These are phyloP conservation scores for Neoscelio sp. DNA, from an alignment of 2,888 invertebrate species.

Conservation along the genomic window DNA sequence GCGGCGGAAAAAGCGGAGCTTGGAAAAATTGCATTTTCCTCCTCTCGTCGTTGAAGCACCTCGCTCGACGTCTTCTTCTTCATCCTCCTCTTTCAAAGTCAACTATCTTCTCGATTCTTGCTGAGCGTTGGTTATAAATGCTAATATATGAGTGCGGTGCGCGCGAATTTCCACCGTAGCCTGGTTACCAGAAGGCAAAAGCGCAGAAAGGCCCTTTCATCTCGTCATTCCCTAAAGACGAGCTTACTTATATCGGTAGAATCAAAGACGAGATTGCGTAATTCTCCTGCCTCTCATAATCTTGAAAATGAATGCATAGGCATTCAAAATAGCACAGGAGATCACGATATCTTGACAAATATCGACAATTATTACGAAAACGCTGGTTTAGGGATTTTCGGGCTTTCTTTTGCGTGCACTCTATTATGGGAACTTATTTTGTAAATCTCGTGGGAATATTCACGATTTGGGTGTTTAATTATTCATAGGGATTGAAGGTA, in stretches of 20 bases:
- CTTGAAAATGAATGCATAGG: conserved; percentile 38
- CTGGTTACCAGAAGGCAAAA: conserved; percentile 36
- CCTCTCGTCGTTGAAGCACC: conserved; percentile 31
- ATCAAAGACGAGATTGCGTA: conserved; percentile 56
- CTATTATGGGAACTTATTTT: conserved; percentile 45
- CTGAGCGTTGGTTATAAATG: conserved; percentile 78
- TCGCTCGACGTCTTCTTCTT: conserved; percentile 56
- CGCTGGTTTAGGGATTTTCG: conserved; percentile 34
- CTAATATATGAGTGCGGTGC: conserved; percentile 73
- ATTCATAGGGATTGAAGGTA: background rate
- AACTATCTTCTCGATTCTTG: conserved; percentile 75
- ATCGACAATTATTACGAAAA: conserved; percentile 36
- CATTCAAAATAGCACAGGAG: conserved; percentile 30
- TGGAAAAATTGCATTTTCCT: conserved; percentile 80
- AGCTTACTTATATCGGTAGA: conserved; percentile 50
- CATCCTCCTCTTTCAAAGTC: conserved; percentile 50
- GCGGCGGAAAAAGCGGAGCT: conserved; percentile 73
- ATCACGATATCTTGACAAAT: conserved; percentile 54
- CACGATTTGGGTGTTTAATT: background rate
- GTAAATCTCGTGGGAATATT: conserved; percentile 25
- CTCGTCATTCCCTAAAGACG: conserved; percentile 22
- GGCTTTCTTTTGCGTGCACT: conserved; percentile 10
- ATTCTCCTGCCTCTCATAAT: conserved; percentile 25
- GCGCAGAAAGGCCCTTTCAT: conserved; percentile 47
- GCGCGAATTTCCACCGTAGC: conserved; percentile 43